A percentile compares a stretch with the other conserved stretches of the same genome.
phyloP scores from a whole-genome alignment of 2,888 invertebrate genomes.

The Liopterus haemorrhoidalis region DNA sequence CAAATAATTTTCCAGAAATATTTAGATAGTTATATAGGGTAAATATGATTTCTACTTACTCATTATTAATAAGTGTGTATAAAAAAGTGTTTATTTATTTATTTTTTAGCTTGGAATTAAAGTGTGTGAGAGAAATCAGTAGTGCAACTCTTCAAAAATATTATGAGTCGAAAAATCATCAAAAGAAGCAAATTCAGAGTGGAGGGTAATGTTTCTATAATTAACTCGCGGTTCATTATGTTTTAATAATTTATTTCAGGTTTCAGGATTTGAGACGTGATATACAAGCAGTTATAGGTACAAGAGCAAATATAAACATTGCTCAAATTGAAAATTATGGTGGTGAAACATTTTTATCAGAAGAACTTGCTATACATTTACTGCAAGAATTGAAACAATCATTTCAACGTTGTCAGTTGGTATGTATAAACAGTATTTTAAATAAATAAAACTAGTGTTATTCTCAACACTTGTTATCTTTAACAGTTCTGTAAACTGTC shows the following conservation, averaged over 20 bases:
- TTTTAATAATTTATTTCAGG: conserved; percentile 43
- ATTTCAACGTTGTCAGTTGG: conserved; percentile 78
- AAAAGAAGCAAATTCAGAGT: conserved; percentile 85
- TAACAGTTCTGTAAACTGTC: too few relatives aligned
- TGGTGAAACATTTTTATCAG: conserved; percentile 93
- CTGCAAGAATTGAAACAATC: conserved; percentile 87
- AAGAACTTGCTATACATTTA: conserved; percentile 86
- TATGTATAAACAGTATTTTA: too few relatives aligned
- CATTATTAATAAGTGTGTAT: conserved; percentile 1
- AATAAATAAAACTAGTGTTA: too few relatives aligned
- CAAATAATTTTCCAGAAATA: conserved; percentile 75
- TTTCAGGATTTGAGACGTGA: conserved; percentile 91
- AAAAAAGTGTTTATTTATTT: conserved; percentile 5
- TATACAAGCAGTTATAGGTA: conserved; percentile 87
- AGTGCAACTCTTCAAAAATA: conserved; percentile 71
- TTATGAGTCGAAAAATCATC: conserved; percentile 89
- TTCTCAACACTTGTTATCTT: too few relatives aligned
- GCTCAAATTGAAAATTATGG: conserved; percentile 94
- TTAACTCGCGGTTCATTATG: neutral
- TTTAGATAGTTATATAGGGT: conserved; percentile 70
- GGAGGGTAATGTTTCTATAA: conserved; percentile 61
- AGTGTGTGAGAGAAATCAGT: conserved; percentile 73
- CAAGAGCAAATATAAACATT: conserved; percentile 86
- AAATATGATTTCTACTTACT: conserved; percentile 35
- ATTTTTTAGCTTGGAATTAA: conserved; percentile 58